A percentile compares a stretch with the other conserved stretches of the same genome.
Evolutionary conservation across 2,888 invertebrate species (phyloP).

Genomic region (Drosophila kuntzei): DNA sequence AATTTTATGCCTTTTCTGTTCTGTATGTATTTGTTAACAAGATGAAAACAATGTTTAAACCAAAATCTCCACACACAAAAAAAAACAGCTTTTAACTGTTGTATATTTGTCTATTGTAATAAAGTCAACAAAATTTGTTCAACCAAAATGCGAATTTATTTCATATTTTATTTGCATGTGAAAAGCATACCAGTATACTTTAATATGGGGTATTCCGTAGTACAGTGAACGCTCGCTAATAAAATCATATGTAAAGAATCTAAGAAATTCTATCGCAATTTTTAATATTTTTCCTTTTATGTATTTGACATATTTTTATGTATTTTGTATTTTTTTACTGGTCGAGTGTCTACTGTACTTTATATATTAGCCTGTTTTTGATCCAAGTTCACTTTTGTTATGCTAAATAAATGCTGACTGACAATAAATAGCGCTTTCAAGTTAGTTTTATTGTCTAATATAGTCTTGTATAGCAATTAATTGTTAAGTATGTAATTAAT

Average conservation of each 20-base stretch:
- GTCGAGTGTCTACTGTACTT: conserved; percentile 11
- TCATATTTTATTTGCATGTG: conserved; percentile 37
- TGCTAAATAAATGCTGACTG: conserved; percentile 17
- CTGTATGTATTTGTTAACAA: conserved; percentile 23
- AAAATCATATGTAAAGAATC: neutral
- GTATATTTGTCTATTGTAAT: conserved; percentile 27
- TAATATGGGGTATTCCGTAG: conserved; percentile 4
- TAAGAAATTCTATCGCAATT: neutral
- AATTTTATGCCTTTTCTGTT: conserved; percentile 19
- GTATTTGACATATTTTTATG: neutral
- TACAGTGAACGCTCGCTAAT: conserved; percentile 4
- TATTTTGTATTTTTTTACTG: neutral
- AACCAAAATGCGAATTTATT: conserved; percentile 37
- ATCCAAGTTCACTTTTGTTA: conserved; percentile 28
- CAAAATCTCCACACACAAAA: conserved; percentile 17
- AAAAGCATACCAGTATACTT: conserved; percentile 13
- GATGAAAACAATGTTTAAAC: conserved; percentile 21
- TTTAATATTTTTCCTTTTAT: neutral
- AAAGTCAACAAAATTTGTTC: conserved; percentile 7
- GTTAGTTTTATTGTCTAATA: conserved; percentile 27
- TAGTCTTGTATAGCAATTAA: conserved; percentile 2
- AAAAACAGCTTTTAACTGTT: conserved; percentile 13
- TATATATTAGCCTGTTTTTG: neutral
- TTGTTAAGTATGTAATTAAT: conserved; percentile 14
- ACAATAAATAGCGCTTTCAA: conserved; percentile 21